Evolutionary conservation across 2,888 invertebrate genomes (phyloP).

Genomic region (Rotaria macrura): DNA sequence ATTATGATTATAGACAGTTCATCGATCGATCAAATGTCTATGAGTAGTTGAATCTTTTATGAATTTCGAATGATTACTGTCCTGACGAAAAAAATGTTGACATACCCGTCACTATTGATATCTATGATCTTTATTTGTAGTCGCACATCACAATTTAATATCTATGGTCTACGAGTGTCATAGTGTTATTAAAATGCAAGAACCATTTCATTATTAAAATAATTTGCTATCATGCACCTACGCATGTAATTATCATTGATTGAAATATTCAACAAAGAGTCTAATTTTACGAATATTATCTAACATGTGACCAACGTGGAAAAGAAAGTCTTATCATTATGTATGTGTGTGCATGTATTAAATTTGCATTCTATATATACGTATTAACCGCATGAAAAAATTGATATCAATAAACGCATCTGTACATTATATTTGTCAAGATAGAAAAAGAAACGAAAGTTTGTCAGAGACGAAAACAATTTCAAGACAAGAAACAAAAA

Average conservation of each 20-base stretch:
- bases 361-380: neutral
- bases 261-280: neutral
- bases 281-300: neutral
- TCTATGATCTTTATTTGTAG: too few relatives aligned
- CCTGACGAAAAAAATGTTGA: too few relatives aligned
- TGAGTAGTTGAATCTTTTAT: too few relatives aligned
- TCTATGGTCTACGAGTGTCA: too few relatives aligned
- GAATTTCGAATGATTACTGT: too few relatives aligned
- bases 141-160: too few relatives aligned
- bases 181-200: neutral
- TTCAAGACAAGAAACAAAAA: neutral
- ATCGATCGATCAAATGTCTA: too few relatives aligned
- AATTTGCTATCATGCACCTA: neutral
- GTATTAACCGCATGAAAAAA: neutral
- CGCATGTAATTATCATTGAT: neutral
- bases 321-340: neutral
- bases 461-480: neutral
- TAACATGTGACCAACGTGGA: neutral
- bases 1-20: too few relatives aligned
- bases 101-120: too few relatives aligned
- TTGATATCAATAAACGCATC: neutral
- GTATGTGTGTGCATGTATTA: neutral
- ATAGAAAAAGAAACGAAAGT: neutral
- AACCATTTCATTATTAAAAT: neutral
- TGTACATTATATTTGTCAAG: neutral